These are phyloP conservation scores for Drosophila ambigua DNA, from an alignment of 1,140 invertebrate genomes.

Conservation along the genomic window DNA sequence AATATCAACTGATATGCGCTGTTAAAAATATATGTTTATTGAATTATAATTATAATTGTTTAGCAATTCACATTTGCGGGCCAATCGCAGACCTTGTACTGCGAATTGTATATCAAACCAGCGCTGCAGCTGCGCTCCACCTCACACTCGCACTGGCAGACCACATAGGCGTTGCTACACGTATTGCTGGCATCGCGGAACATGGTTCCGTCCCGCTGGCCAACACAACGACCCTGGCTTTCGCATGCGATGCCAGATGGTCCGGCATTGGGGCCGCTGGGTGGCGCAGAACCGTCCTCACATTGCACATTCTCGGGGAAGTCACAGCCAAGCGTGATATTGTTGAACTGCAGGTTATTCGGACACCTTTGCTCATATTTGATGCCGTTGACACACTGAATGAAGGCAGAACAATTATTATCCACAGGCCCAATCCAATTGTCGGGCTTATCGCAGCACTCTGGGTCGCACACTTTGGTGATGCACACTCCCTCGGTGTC, in stretches of 20 bases:
- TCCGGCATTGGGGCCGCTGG: conserved; percentile 61
- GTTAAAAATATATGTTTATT: conserved; percentile 36
- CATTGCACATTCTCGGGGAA: conserved; percentile 50
- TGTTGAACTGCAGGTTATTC: conserved; percentile 57
- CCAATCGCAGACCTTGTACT: conserved; percentile 44
- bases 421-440: conserved; percentile 31
- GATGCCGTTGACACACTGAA: conserved; percentile 45
- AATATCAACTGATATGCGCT: background rate
- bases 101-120: conserved; percentile 27
- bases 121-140: conserved; percentile 28
- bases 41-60: conserved; percentile 3
- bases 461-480: conserved; percentile 44
- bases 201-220: conserved; percentile 36
- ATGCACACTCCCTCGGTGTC: conserved; percentile 47
- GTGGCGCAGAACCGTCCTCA: conserved; percentile 53
- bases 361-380: conserved; percentile 30
- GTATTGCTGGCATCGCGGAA: background rate
- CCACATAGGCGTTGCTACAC: conserved; percentile 36
- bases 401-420: conserved; percentile 58
- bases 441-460: conserved; percentile 52
- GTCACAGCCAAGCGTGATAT: conserved; percentile 24
- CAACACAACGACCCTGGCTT: conserved; percentile 46
- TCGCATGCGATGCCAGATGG: conserved; percentile 67
- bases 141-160: conserved; percentile 71
- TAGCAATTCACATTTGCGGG: conserved; percentile 33